Percentiles rank a stretch among this genome's conserved stretches.
Evolutionary conservation across 2,888 invertebrate species (phyloP).

Genomic region (Imbricaverruca yamaguchii): DNA sequence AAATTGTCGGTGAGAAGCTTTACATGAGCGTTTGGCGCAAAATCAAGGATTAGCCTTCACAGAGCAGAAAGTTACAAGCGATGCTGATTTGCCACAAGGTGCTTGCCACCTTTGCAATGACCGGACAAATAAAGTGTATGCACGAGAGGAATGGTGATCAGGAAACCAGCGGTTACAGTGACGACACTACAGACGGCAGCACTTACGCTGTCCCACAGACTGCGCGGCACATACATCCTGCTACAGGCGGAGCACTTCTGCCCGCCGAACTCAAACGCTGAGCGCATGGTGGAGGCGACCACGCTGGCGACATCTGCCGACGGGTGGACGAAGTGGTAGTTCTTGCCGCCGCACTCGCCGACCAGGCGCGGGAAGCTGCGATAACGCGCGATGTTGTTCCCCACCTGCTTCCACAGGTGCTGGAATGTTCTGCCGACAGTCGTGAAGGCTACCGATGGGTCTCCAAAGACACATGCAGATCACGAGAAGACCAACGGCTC

Average conservation of each 20-base stretch:
- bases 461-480: no score
- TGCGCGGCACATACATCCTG: constrained; percentile 90
- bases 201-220: constrained; percentile 63
- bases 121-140: no score
- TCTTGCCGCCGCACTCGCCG: constrained; percentile 98
- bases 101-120: no score
- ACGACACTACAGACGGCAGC: background rate
- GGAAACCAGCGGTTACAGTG: no score
- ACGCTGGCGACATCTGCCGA: constrained; percentile 78
- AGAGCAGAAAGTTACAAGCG: no score
- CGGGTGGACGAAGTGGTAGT: constrained; percentile 94
- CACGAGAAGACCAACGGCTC: no score
- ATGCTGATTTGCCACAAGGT: no score
- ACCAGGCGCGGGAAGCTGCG: constrained; percentile 86
- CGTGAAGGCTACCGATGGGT: no score
- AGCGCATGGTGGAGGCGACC: constrained; percentile 72
- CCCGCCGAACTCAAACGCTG: constrained; percentile 92
- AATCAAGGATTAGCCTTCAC: no score
- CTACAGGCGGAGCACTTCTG: constrained; percentile 99
- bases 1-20: no score
- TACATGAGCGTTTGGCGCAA: no score
- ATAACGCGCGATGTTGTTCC: constrained; percentile 74
- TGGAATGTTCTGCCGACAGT: constrained; percentile 65
- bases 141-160: no score
- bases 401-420: constrained; percentile 86